Evolutionary conservation across 2,888 invertebrate genomes (phyloP).

Genomic region (Agriopis marginaria): DNA sequence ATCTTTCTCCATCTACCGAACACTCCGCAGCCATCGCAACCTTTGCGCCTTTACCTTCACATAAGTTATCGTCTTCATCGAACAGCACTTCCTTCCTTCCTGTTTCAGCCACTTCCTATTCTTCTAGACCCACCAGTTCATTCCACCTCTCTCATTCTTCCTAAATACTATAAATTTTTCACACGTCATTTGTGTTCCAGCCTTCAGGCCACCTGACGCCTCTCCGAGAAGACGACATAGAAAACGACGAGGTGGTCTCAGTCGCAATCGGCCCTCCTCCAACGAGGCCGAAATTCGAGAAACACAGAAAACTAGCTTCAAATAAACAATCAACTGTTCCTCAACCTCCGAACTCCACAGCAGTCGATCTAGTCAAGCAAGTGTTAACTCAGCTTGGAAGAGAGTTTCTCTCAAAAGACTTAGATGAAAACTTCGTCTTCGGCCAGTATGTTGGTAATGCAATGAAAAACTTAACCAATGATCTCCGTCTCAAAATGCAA

Average conservation of each 20-base stretch:
- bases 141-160: too few relatives aligned
- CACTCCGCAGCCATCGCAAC: too few relatives aligned
- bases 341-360: constrained; percentile 45
- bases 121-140: too few relatives aligned
- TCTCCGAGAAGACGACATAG: constrained; percentile 76
- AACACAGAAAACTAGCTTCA: constrained; percentile 55
- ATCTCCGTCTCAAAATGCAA: constrained; percentile 68
- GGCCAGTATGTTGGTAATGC: constrained; percentile 77
- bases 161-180: neutral
- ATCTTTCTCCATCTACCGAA: too few relatives aligned
- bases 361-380: constrained; percentile 65
- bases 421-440: constrained; percentile 79
- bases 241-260: constrained; percentile 77
- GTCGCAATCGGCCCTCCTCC: constrained; percentile 79
- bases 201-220: constrained; percentile 75
- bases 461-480: constrained; percentile 71
- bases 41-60: too few relatives aligned
- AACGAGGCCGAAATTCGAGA: constrained; percentile 70
- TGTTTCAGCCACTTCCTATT: too few relatives aligned
- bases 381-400: constrained; percentile 67
- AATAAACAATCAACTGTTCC: constrained; percentile 37
- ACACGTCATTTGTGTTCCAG: constrained; percentile 52
- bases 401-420: constrained; percentile 69
- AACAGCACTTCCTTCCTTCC: too few relatives aligned
- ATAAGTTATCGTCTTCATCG: too few relatives aligned